Conservation (phyloP, 2,797 vertebrate genomes). For the Trematomus bernacchii region DNA sequence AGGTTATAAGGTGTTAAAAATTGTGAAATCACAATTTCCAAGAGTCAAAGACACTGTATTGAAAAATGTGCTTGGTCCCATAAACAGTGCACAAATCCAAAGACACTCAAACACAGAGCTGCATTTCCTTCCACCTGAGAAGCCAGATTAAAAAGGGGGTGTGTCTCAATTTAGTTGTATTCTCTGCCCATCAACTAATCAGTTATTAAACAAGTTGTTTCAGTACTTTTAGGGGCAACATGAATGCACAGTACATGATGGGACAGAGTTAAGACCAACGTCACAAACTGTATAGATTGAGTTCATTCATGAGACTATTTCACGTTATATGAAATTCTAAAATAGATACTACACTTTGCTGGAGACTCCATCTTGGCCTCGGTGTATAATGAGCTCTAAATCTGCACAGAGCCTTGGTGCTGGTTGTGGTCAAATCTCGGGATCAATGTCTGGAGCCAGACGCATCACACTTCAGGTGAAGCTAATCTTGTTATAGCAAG, state of each 20-base stretch:
- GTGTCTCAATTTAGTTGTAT: background rate
- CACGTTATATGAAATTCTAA: background rate
- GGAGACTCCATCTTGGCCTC: too few species aligned
- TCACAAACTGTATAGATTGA: background rate
- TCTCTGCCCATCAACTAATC: background rate
- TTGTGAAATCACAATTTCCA: background rate
- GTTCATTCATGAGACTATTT: background rate
- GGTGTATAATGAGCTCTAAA: background rate
- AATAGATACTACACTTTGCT: background rate
- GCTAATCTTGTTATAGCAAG: slow-evolving; percentile 26
- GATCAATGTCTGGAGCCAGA: slow-evolving; percentile 20
- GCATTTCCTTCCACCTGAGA: background rate
- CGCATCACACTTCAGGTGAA: background rate
- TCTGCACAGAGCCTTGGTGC: background rate
- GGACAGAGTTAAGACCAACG: background rate
- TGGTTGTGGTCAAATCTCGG: background rate
- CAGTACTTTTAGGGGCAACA: background rate
- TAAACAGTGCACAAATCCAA: background rate
- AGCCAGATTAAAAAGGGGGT: background rate
- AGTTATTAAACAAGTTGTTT: background rate
- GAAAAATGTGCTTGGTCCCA: background rate
- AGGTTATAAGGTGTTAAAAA: background rate
- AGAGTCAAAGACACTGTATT: background rate
- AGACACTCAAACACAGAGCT: background rate
- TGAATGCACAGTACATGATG: background rate